Conservation (phyloP, 1,140 invertebrate genomes). For the Wasmannia auropunctata region DNA sequence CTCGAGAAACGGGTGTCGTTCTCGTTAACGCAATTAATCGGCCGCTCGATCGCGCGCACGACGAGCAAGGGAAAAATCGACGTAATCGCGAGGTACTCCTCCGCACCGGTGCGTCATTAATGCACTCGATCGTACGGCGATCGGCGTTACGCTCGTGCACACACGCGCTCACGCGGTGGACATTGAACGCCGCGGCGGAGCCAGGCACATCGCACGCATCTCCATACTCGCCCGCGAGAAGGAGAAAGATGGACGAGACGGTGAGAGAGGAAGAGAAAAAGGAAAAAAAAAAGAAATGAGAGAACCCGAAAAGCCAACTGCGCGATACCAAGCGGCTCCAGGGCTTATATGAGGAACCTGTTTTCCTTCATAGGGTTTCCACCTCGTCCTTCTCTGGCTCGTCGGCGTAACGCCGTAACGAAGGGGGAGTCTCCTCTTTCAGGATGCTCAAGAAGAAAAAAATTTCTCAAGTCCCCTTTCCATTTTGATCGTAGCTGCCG, state of each 20-base stretch:
- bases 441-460: background rate
- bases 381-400: conserved; percentile 22
- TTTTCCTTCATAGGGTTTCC: conserved; percentile 65
- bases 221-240: background rate
- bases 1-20: background rate
- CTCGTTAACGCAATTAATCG: background rate
- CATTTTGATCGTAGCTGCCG: conserved; percentile 25
- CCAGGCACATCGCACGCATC: background rate
- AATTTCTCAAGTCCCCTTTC: conserved; percentile 14
- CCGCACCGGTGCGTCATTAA: background rate
- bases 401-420: conserved; percentile 31
- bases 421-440: conserved; percentile 27
- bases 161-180: background rate
- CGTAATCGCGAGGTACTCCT: background rate
- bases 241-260: background rate
- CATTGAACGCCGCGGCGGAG: background rate
- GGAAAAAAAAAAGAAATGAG: background rate
- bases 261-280: background rate
- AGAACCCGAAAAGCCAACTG: conserved; percentile 44
- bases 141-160: background rate
- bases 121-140: background rate
- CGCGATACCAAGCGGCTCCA: conserved; percentile 14
- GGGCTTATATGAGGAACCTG: conserved; percentile 69
- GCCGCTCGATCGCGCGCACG: too few relatives aligned
- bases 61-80: background rate